Conservation (phyloP, 2,888 invertebrate genomes). For the Eristalis arbustorum region DNA sequence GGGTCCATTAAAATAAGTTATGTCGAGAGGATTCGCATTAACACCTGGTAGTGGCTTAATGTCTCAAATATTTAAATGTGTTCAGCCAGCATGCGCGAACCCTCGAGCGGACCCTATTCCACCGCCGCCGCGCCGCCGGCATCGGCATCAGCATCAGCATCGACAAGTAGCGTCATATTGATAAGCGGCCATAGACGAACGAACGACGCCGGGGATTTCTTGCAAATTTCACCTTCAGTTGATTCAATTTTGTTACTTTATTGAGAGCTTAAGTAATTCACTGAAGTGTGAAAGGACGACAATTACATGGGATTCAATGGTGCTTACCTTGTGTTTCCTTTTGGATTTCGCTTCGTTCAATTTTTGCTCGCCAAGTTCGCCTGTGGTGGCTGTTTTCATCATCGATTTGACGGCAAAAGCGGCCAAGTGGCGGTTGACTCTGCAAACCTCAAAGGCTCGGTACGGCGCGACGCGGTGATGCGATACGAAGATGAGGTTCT, state of each 20-base stretch:
- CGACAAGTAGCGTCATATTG: constrained; percentile 44
- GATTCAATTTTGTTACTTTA: constrained; percentile 68
- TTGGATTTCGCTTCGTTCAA: background rate
- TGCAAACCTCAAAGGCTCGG: background rate
- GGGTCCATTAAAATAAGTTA: constrained; percentile 68
- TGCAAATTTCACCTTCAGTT: constrained; percentile 60
- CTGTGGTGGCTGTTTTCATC: background rate
- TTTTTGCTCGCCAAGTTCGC: background rate
- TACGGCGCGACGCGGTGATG: too few species aligned
- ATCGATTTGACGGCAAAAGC: constrained; percentile 4
- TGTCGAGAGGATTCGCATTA: constrained; percentile 62
- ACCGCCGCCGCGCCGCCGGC: too few species aligned
- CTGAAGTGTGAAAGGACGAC: constrained; percentile 64
- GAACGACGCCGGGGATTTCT: constrained; percentile 45
- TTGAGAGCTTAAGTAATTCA: constrained; percentile 67
- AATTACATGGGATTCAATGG: constrained; percentile 61
- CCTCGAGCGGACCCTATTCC: background rate
- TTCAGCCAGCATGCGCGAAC: background rate
- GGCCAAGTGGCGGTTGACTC: background rate
- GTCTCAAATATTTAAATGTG: constrained; percentile 63
- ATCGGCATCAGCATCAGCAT: background rate
- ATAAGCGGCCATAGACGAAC: constrained; percentile 55
- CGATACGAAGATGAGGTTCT: constrained; percentile 15
- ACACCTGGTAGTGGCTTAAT: constrained; percentile 62
- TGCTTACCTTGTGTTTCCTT: constrained; percentile 46